Percentiles rank a stretch among this genome's conserved stretches.
Evolutionary conservation across 2,797 vertebrate genomes (phyloP).

Genomic region (Rhynchonycteris naso): DNA sequence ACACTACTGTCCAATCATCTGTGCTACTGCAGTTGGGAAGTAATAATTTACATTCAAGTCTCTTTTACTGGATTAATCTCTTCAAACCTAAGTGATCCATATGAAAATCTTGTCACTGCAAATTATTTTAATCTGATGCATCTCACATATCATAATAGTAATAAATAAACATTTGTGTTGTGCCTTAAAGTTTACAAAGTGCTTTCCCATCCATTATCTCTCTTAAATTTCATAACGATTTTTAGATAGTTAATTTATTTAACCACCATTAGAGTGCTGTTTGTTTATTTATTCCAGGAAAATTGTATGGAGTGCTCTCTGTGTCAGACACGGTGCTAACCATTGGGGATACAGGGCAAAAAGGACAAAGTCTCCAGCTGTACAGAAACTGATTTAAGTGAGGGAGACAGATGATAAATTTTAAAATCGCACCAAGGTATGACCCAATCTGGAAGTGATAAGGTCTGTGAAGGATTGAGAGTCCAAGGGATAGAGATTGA

Average conservation of each 20-base stretch:
- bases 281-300: slow-evolving; percentile 24
- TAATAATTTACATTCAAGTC: slow-evolving; percentile 72
- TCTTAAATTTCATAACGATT: slow-evolving; percentile 58
- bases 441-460: neutral
- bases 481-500: neutral
- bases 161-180: slow-evolving; percentile 56
- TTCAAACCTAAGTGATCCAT: slow-evolving; percentile 52
- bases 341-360: rapidly evolving
- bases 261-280: neutral
- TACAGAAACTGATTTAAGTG: neutral
- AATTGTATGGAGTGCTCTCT: neutral
- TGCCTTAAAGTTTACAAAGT: slow-evolving; percentile 4
- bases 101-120: slow-evolving; percentile 46
- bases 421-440: neutral
- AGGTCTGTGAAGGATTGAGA: neutral
- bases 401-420: neutral
- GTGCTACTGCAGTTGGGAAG: slow-evolving; percentile 48
- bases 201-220: slow-evolving; percentile 19
- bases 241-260: slow-evolving; percentile 56
- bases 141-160: slow-evolving; percentile 40
- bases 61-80: slow-evolving; percentile 72
- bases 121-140: slow-evolving; percentile 56
- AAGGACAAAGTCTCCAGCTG: neutral
- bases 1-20: slow-evolving; percentile 61
- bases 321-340: neutral